Conservation (phyloP, 2,797 vertebrate genomes). For the Cyprinella venusta region DNA sequence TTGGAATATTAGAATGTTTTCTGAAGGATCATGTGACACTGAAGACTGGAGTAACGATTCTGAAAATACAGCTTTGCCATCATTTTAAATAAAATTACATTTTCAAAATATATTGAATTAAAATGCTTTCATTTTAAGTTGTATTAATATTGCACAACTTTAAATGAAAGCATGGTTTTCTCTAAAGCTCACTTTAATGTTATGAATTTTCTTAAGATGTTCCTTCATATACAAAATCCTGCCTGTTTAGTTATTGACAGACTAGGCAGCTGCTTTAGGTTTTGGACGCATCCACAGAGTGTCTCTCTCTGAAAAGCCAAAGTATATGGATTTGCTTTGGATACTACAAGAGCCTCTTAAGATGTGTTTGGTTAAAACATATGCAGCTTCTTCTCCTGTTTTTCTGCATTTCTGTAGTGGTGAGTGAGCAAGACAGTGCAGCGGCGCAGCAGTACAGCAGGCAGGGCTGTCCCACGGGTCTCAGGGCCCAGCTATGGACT, state of each 20-base stretch:
- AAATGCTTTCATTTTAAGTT: neutral
- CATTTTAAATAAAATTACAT: neutral
- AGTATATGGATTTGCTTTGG: constrained; percentile 39
- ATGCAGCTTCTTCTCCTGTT: constrained; percentile 29
- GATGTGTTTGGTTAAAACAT: constrained; percentile 21
- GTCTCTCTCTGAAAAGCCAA: neutral
- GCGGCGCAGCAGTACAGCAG: constrained; percentile 95
- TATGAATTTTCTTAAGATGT: neutral
- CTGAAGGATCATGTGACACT: neutral
- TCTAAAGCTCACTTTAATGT: neutral
- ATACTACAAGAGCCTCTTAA: constrained; percentile 14
- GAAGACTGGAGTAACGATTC: neutral
- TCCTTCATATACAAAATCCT: neutral
- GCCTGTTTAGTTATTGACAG: neutral
- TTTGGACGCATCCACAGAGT: neutral
- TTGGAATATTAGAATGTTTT: neutral
- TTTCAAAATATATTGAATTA: neutral
- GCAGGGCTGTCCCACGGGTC: constrained; percentile 91
- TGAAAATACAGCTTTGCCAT: neutral
- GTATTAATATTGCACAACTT: neutral
- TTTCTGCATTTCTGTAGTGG: constrained; percentile 74
- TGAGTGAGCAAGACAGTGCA: constrained; percentile 89
- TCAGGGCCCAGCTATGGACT: constrained; percentile 92
- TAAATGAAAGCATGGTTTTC: neutral
- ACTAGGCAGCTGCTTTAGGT: neutral